Base-by-base conservation (phyloP, 1,140 invertebrate species). In the Macrotrachela quadricornifera region DNA sequence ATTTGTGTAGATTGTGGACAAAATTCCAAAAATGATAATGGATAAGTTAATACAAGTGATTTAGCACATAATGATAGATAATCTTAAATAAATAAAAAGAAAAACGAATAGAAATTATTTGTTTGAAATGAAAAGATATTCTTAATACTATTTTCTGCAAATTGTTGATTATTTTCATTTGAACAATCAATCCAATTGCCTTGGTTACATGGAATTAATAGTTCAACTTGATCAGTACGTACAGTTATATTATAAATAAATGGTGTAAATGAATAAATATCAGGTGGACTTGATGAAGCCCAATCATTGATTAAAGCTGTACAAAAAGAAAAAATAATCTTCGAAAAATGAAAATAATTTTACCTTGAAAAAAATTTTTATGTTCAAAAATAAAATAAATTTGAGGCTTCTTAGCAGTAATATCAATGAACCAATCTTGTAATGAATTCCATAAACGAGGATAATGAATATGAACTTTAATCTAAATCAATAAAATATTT, bases 181-280 rank as follows among this genome's bases (percentile, higher is more conserved):
- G 21, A 30, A 30, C 21, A 30, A 68, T 97, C 91, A 59, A 97
- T 83, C 92, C 90, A 97, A 69, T 99, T 99, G 65, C 86, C 86
- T 64, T 96, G 85, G 72, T 97, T 97, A 56, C 85, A 80, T 10
- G 91, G 67, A 46, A 86, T 85, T 0, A 96, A 77, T 2, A 96
- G 72, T 71, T 99, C 90, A 73, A 96, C 95, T 55, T 72, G 63
- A 67, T 94, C 88, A 9, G 95, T 70, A 0, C 85, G 74, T 42
- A 97, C 71, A 58, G 79, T 83, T 59, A 96, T 82, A 64, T 85
- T 82, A 79, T 86, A 94, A 0, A 87, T 94, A 65, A 94, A 99
- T 13, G 92, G 92, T 21, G 95, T 81, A 74, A 96, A 97, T 63
- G 83, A 79, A 46, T 90, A 73, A 46, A 96, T 77, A 70, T 97